Percentiles rank a stretch among this genome's conserved stretches.
Conservation (phyloP, 1,140 invertebrate species). For the Medauroidea extradentata region DNA sequence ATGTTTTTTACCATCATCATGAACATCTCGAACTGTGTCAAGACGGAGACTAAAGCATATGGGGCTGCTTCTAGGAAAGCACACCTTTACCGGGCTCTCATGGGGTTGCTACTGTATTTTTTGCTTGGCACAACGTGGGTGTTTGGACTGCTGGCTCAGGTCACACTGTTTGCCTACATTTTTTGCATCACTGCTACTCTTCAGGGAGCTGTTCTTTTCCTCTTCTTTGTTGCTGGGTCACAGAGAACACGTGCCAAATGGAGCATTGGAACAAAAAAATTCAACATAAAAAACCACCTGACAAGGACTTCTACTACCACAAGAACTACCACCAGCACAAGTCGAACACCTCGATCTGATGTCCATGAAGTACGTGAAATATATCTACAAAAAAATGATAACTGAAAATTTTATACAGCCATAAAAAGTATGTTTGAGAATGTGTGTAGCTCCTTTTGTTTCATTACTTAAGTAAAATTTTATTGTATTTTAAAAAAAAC, state of each 20-base stretch:
- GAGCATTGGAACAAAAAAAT: background rate
- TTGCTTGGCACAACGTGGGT: conserved; percentile 2
- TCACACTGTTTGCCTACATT: background rate
- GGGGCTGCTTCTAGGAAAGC: background rate
- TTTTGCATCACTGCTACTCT: conserved; percentile 7
- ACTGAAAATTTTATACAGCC: too few relatives aligned
- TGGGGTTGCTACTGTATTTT: conserved; percentile 1
- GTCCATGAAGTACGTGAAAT: background rate
- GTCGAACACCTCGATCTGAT: background rate
- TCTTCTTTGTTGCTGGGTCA: conserved; percentile 1
- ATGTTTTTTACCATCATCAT: background rate
- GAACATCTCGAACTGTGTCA: background rate
- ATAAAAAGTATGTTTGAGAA: too few relatives aligned
- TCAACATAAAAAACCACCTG: background rate
- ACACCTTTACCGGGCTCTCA: background rate
- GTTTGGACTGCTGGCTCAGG: background rate
- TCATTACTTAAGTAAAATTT: too few relatives aligned
- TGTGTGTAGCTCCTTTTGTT: too few relatives aligned
- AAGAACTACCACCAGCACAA: background rate
- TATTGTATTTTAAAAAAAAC: too few relatives aligned
- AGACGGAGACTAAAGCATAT: background rate
- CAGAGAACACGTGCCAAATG: background rate
- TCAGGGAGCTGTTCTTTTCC: conserved; percentile 3
- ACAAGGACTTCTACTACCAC: background rate
- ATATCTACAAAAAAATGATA: background rate